Percentiles rank a stretch among this genome's conserved stretches.
phyloP scores from a whole-genome alignment of 2,797 vertebrate genomes.

The Threskiornis aethiopicus region DNA sequence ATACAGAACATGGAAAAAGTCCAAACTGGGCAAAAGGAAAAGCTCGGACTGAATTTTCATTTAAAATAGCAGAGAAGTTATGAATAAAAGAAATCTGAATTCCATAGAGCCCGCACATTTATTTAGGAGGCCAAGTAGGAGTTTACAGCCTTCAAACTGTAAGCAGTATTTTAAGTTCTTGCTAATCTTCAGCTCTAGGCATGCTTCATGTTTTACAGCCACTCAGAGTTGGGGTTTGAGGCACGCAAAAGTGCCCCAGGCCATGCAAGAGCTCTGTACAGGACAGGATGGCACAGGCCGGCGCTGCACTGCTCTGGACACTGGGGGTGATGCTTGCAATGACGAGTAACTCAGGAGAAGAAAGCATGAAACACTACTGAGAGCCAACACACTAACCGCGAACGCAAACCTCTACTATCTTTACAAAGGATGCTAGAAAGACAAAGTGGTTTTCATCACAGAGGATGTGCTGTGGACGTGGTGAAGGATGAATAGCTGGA shows the following conservation, averaged over 20 bases:
- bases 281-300: background rate
- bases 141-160: background rate
- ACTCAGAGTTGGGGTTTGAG: background rate
- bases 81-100: background rate
- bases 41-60: background rate
- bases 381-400: rapidly evolving
- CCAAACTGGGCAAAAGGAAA: background rate
- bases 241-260: background rate
- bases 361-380: background rate
- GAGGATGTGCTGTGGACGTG: rapidly evolving
- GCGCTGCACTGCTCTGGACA: background rate
- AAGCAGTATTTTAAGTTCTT: background rate
- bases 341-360: background rate
- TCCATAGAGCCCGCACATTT: background rate
- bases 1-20: background rate
- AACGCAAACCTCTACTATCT: background rate
- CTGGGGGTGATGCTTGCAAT: background rate
- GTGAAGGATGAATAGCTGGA: background rate
- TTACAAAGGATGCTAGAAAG: background rate
- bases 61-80: background rate
- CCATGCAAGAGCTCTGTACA: background rate
- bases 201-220: background rate
- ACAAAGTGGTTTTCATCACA: background rate
- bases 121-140: background rate
- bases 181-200: background rate